Evolutionary conservation across 2,888 invertebrate species (phyloP).

Genomic region (Xylocampa areola): DNA sequence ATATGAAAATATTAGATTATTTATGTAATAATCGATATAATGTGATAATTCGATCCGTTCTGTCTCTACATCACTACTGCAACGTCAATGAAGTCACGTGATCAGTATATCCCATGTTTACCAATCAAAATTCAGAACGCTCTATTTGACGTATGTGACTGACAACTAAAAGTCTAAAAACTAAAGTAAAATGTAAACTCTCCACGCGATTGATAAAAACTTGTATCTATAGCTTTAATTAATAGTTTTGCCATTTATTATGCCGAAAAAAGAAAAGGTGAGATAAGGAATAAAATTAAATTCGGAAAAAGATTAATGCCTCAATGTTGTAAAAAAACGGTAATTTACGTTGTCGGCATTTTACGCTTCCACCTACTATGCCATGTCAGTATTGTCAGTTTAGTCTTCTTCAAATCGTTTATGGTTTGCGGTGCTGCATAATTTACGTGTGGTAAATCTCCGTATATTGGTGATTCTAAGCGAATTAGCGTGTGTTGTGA

Average conservation of each 20-base stretch:
- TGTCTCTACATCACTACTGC: conserved; percentile 61
- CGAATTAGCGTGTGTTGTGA: conserved; percentile 76
- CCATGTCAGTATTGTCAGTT: conserved; percentile 83
- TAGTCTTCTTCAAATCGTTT: conserved; percentile 79
- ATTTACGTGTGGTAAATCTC: conserved; percentile 79
- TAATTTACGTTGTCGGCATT: conserved; percentile 76
- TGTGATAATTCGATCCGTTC: conserved; percentile 5
- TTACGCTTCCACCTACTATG: conserved; percentile 65
- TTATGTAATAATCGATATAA: too few species aligned
- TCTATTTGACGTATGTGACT: conserved; percentile 64
- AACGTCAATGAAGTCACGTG: conserved; percentile 80
- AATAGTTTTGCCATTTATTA: conserved; percentile 67
- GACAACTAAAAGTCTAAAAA: conserved; percentile 44
- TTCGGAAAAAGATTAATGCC: conserved; percentile 42
- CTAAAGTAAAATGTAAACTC: conserved; percentile 71
- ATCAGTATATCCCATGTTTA: conserved; percentile 36
- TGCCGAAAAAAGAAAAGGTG: conserved; percentile 81
- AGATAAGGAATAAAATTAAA: conserved; percentile 61
- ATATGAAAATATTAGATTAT: too few species aligned
- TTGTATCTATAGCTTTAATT: conserved; percentile 75
- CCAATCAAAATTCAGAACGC: conserved; percentile 67
- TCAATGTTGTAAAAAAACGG: conserved; percentile 52
- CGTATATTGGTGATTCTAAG: conserved; percentile 72
- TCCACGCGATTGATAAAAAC: conserved; percentile 75
- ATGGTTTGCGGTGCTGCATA: conserved; percentile 83